Evolutionary conservation across 2,888 invertebrate genomes (phyloP).

Genomic region (Ectobius pallidus): DNA sequence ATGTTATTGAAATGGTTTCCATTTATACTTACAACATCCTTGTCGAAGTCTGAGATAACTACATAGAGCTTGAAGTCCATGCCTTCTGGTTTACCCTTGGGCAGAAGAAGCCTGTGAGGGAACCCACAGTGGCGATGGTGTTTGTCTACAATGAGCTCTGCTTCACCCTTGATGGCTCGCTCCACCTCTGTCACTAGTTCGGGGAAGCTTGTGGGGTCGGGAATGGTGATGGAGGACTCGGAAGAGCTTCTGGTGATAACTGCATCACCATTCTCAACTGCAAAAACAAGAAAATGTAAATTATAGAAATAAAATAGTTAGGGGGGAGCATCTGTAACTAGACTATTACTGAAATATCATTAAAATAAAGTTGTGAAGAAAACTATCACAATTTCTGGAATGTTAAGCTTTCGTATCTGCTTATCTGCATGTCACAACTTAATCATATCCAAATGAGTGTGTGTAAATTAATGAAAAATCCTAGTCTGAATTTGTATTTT

Average conservation of each 20-base stretch:
- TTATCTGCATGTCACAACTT: no score
- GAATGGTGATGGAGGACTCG: conserved; percentile 47
- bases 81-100: conserved; percentile 49
- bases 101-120: conserved; percentile 49
- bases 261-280: conserved; percentile 44
- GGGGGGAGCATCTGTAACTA: no score
- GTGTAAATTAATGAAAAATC: no score
- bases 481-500: no score
- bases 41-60: conserved; percentile 46
- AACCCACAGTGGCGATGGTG: conserved; percentile 47
- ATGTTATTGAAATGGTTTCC: no score
- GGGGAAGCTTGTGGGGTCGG: conserved; percentile 46
- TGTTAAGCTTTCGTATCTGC: no score
- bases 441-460: no score
- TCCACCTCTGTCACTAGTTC: conserved; percentile 45
- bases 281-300: no score
- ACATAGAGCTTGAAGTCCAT: conserved; percentile 48
- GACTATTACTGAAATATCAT: no score
- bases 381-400: no score
- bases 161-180: conserved; percentile 43
- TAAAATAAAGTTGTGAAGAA: no score
- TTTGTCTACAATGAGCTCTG: conserved; percentile 43
- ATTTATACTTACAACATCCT: conserved; percentile 43
- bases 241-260: conserved; percentile 45
- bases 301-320: no score